phyloP scores from a whole-genome alignment of 2,797 vertebrate species.

The Peromyscus eremicus region DNA sequence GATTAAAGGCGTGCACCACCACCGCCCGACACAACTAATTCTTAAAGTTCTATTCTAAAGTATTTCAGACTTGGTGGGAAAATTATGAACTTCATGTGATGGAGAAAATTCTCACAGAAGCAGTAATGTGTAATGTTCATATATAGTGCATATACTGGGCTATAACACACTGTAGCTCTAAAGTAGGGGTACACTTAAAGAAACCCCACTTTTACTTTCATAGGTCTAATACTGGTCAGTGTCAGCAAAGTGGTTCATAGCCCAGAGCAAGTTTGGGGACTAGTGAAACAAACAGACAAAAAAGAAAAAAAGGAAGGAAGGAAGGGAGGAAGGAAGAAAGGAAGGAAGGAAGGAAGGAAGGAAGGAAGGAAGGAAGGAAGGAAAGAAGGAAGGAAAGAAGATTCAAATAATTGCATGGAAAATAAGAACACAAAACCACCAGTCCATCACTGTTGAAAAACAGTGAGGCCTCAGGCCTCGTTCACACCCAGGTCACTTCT shows the following conservation, averaged over 20 bases:
- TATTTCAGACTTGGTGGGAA: background rate
- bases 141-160: background rate
- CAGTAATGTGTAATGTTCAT: background rate
- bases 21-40: background rate
- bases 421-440: background rate
- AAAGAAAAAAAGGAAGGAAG: background rate
- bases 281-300: constrained; percentile 8
- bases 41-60: background rate
- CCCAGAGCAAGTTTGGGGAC: background rate
- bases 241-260: background rate
- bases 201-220: background rate
- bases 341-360: too few relatives aligned
- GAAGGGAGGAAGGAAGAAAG: too few relatives aligned
- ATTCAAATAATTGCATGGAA: background rate
- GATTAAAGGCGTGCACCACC: too few relatives aligned
- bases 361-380: too few relatives aligned
- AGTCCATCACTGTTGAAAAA: background rate
- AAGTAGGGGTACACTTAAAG: background rate
- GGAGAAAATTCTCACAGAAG: constrained; percentile 16
- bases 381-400: background rate
- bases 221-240: background rate
- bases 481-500: background rate
- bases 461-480: background rate
- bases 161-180: background rate
- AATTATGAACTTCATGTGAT: background rate